Evolutionary conservation across 2,888 invertebrate genomes (phyloP).

Genomic region (Hirtodrosophila histrioides): DNA sequence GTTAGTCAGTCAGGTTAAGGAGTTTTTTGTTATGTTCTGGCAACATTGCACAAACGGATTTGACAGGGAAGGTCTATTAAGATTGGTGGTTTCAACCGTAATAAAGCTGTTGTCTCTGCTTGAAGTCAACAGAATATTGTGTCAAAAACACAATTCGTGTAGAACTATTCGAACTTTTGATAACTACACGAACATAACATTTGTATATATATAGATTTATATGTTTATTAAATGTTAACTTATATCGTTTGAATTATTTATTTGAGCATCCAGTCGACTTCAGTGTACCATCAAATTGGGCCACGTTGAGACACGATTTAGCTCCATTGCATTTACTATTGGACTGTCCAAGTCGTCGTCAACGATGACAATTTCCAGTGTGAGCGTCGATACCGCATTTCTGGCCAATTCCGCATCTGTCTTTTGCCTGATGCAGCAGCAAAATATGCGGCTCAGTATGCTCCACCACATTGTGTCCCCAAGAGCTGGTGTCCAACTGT

Average conservation of each 20-base stretch:
- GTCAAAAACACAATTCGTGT: too few species aligned
- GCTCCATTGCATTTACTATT: neutral
- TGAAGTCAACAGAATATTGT: too few species aligned
- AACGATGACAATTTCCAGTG: conserved; percentile 29
- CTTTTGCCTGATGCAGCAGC: conserved; percentile 3
- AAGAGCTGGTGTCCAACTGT: conserved; percentile 16
- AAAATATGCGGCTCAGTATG: conserved; percentile 2
- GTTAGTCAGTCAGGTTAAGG: too few species aligned
- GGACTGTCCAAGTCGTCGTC: conserved; percentile 21
- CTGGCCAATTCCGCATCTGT: neutral
- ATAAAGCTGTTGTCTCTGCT: too few species aligned
- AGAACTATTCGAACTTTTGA: too few species aligned
- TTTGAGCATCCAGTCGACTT: neutral
- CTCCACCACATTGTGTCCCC: conserved; percentile 27
- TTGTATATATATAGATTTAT: neutral
- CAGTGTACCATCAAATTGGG: conserved; percentile 24
- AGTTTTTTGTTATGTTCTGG: too few species aligned
- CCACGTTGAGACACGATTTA: conserved; percentile 6
- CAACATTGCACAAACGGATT: too few species aligned
- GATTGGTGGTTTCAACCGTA: too few species aligned
- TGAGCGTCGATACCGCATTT: conserved; percentile 9
- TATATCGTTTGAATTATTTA: neutral
- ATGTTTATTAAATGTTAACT: neutral
- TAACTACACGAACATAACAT: too few species aligned
- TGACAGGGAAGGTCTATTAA: too few species aligned